Percentiles rank a stretch among this genome's conserved stretches.
Evolutionary conservation across 1,140 invertebrate species (phyloP).

Genomic region (Hyles vespertilio): DNA sequence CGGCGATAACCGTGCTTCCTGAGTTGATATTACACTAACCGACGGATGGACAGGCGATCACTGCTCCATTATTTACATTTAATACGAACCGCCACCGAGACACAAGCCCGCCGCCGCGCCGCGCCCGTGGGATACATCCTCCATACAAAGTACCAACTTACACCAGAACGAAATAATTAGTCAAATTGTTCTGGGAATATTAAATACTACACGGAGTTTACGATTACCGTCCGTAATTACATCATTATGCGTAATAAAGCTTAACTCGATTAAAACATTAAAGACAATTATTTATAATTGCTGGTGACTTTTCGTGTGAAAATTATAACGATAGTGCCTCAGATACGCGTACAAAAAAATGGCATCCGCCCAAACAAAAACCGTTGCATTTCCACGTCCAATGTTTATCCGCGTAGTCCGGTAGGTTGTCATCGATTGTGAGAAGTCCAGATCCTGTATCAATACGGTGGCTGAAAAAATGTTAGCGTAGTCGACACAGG

Average conservation of each 20-base stretch:
- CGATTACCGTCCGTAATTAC: too few species aligned
- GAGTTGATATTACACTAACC: conserved; percentile 9
- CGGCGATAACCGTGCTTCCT: conserved; percentile 54
- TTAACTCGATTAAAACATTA: too few species aligned
- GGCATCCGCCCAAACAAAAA: conserved; percentile 1
- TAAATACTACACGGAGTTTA: too few species aligned
- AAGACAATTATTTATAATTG: too few species aligned
- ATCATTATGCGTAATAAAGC: too few species aligned
- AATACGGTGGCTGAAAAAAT: conserved; percentile 40
- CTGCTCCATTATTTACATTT: conserved; percentile 59
- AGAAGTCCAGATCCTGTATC: conserved; percentile 25
- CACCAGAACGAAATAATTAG: too few species aligned
- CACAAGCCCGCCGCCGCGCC: too few species aligned
- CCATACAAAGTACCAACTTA: too few species aligned
- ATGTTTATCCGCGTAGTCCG: conserved; percentile 12
- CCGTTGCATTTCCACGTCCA: not conserved
- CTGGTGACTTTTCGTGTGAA: too few species aligned
- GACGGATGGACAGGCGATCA: conserved; percentile 18
- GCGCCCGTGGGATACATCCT: too few species aligned
- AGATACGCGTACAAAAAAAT: too few species aligned
- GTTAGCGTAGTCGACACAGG: conserved; percentile 42
- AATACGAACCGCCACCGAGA: conserved; percentile 17
- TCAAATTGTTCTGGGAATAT: not conserved
- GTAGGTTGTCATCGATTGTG: conserved; percentile 34
- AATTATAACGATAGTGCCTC: too few species aligned